Percentiles rank a stretch among this genome's conserved stretches.
phyloP scores from a whole-genome alignment of 2,113 vertebrate species.

The Balaeniceps rex region DNA sequence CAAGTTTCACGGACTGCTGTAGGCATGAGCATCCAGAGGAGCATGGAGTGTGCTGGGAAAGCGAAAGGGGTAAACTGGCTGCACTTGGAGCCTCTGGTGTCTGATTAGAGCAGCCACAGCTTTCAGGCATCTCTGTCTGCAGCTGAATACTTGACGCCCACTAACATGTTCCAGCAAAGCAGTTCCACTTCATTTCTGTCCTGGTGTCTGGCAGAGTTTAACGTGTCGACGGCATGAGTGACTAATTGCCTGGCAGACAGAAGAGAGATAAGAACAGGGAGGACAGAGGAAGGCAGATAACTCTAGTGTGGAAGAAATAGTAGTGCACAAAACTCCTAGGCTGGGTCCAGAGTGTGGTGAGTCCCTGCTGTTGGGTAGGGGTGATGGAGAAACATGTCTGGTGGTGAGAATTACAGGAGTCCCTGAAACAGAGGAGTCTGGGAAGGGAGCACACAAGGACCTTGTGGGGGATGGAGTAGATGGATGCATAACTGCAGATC shows the following conservation, averaged over 20 bases:
- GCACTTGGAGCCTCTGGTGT: not conserved
- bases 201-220: not conserved
- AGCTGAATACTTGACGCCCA: not conserved
- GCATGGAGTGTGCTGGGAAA: not conserved
- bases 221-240: not conserved
- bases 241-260: not conserved
- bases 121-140: not conserved
- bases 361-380: not conserved
- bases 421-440: not conserved
- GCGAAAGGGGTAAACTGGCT: not conserved
- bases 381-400: not conserved
- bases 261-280: not conserved
- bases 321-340: not conserved
- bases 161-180: not conserved
- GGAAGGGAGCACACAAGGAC: not conserved
- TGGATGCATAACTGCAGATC: not conserved
- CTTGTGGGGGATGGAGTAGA: not conserved
- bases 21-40: not conserved
- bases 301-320: not conserved
- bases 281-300: not conserved
- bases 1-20: not conserved
- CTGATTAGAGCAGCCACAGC: not conserved
- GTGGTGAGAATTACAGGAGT: not conserved
- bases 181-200: not conserved
- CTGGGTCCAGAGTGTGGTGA: not conserved